phyloP scores from a whole-genome alignment of 2,888 invertebrate genomes.

The Coelinius sp. region DNA sequence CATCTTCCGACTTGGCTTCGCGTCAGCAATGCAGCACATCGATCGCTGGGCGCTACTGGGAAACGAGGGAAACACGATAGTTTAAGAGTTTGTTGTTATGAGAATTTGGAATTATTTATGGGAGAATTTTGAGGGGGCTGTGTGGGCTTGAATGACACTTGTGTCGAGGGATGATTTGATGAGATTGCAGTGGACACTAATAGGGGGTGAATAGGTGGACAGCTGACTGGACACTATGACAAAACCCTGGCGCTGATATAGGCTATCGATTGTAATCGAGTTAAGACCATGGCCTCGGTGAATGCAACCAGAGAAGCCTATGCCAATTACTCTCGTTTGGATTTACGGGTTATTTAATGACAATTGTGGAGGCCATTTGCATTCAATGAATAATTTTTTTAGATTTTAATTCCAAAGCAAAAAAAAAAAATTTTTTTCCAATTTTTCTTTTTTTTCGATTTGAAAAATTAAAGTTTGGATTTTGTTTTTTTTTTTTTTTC shows the following conservation, averaged over 20 bases:
- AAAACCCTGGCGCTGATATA: not conserved
- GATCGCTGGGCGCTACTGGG: constrained; percentile 38
- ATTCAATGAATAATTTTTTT: too few relatives aligned
- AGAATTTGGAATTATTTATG: not conserved
- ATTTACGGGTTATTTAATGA: not conserved
- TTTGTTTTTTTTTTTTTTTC: too few relatives aligned
- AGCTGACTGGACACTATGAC: constrained; percentile 2
- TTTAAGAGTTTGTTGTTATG: not conserved
- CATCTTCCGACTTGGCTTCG: constrained; percentile 41
- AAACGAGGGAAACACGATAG: not conserved
- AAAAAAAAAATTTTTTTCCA: too few relatives aligned
- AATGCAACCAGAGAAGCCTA: not conserved
- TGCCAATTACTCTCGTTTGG: not conserved
- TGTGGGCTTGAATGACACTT: too few relatives aligned
- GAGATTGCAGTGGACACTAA: constrained; percentile 1
- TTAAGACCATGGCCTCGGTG: constrained; percentile 18
- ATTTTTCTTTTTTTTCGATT: too few relatives aligned
- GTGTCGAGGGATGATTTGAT: not conserved
- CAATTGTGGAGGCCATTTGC: not conserved
- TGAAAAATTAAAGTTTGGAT: too few relatives aligned
- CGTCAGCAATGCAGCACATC: constrained; percentile 46
- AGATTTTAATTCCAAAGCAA: too few relatives aligned
- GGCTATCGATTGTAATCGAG: constrained; percentile 33
- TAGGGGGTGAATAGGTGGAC: not conserved
- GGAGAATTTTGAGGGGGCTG: too few relatives aligned